A percentile compares a stretch with the other conserved stretches of the same genome.
phyloP scores from a whole-genome alignment of 1,140 invertebrate species.

The Aphis gossypii region DNA sequence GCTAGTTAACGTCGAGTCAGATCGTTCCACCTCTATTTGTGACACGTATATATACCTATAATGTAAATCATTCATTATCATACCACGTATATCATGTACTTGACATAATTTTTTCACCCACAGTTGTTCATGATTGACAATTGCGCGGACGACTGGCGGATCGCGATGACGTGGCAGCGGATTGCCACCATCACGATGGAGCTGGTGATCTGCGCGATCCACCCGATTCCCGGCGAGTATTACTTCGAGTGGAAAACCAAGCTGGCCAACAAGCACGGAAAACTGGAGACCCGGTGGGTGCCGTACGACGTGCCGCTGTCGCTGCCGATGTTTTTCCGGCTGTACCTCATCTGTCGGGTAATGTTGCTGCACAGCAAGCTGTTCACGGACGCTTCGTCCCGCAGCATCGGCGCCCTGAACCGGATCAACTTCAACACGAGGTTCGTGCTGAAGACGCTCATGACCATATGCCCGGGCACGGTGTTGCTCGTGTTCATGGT shows the following conservation, averaged over 20 bases:
- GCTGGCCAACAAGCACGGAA: constrained; percentile 88
- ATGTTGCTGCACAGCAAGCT: constrained; percentile 99
- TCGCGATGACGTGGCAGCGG: constrained; percentile 97
- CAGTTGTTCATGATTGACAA: constrained; percentile 99
- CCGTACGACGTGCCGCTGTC: constrained; percentile 96
- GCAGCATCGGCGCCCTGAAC: constrained; percentile 94
- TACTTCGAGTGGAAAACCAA: constrained; percentile 96
- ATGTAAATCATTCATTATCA: neutral
- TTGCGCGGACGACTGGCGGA: constrained; percentile 99
- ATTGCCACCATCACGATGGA: constrained; percentile 93
- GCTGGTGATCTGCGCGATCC: constrained; percentile 92
- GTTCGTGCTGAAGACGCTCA: constrained; percentile 98
- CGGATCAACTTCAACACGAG: constrained; percentile 99
- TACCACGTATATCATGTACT: neutral
- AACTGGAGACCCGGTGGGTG: constrained; percentile 83
- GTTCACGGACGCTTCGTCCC: constrained; percentile 96
- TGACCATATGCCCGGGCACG: constrained; percentile 99
- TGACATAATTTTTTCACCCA: constrained; percentile 58
- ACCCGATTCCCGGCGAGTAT: constrained; percentile 96
- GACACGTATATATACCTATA: no score
- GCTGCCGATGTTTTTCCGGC: constrained; percentile 97
- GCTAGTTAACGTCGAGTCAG: no score
- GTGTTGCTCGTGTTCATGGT: constrained; percentile 98
- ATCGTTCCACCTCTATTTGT: no score
- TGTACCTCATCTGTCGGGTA: constrained; percentile 98